Base-by-base conservation (phyloP, 2,797 vertebrate genomes). In the Hippocampus kuda region DNA sequence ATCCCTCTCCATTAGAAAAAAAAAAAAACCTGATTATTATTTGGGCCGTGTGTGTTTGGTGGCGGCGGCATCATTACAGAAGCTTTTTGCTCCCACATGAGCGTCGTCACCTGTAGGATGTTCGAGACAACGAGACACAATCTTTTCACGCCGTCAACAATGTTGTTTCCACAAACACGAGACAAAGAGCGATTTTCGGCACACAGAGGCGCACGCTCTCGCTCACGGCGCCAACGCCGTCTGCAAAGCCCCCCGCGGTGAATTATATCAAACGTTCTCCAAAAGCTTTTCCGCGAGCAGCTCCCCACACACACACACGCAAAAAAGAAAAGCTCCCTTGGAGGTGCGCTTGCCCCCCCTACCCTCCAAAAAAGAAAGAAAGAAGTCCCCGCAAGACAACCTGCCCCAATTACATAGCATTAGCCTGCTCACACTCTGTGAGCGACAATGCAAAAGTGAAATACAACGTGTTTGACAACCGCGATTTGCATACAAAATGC, bases 361-460 rank as follows among this genome's bases (percentile, higher is more conserved):
- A 38, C 34, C 34, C 1, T 1, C 1, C 5, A 60, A 30, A 30
- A 59, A 59, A 30, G 13, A 57, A 27, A 27, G 30, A 30, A 59
- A 6, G 5, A 30, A 49, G 48, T 49, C 48, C 48, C 48, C 48
- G 48, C 48, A 49, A 60, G 27, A 30, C 57, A 60, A 60, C 57
- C 27, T 60, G 57, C 57, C 57, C 57, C 57, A 60, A 60, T 60
- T 60, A 30, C 57, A 60, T 60, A 1, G 57, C 57, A 60, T 60
- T 30, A 60, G 27, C 26, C 15, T 15, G 26, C 56, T 27, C 24
- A 27, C 56, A 59, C 13, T 6, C 12, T 27, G 26, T 12, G 5
- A 5, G 27, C 6, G 5, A 30, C 57, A 34, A 60, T 10, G 12
- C 27, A 15, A 8, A 60, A 18, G 10, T 18, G 20, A 12, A 53